Conservation (phyloP, 2,888 invertebrate species). For the Villa cingulata region DNA sequence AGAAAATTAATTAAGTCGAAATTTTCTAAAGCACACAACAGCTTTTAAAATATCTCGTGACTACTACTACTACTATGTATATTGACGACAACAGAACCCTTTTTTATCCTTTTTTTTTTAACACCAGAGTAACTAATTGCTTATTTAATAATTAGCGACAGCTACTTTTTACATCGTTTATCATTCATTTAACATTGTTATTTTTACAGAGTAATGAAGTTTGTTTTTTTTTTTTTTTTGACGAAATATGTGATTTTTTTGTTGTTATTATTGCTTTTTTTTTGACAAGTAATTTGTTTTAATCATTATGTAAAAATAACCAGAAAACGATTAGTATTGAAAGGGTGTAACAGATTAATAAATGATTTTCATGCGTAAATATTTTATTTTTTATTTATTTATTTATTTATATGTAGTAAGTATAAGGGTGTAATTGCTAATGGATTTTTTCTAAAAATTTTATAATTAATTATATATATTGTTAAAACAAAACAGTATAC, state of each 20-base stretch:
- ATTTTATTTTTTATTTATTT: neutral
- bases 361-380: neutral
- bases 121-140: conserved; percentile 11
- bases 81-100: too few relatives aligned
- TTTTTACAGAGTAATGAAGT: neutral
- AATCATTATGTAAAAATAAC: neutral
- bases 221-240: too few relatives aligned
- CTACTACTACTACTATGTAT: too few relatives aligned
- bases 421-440: neutral
- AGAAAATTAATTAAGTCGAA: too few relatives aligned
- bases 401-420: too few relatives aligned
- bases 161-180: conserved; percentile 7
- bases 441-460: too few relatives aligned
- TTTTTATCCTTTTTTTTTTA: neutral
- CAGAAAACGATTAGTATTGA: neutral
- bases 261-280: too few relatives aligned
- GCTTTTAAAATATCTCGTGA: too few relatives aligned
- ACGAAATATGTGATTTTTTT: too few relatives aligned
- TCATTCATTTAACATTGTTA: neutral
- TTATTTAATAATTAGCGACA: conserved; percentile 14
- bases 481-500: too few relatives aligned
- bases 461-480: too few relatives aligned
- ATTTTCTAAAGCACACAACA: too few relatives aligned
- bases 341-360: neutral
- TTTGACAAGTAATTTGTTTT: neutral